These are phyloP conservation scores for Helicoverpa armigera DNA, from an alignment of 1,140 invertebrate genomes.

Conservation along the genomic window DNA sequence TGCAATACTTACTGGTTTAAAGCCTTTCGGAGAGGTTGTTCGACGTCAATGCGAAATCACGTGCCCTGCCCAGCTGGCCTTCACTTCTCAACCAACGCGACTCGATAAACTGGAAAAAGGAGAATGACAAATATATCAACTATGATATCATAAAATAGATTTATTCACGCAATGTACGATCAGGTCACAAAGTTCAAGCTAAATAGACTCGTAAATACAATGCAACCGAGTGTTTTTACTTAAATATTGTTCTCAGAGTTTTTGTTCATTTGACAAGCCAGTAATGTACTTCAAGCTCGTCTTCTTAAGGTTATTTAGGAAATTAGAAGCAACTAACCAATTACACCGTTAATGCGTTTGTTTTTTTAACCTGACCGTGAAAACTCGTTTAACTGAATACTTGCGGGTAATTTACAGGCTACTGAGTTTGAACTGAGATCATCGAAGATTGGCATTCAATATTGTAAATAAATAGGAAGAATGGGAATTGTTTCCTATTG, in stretches of 20 bases:
- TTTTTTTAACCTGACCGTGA: conserved; percentile 33
- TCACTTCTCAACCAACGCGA: conserved; percentile 42
- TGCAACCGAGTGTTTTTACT: neutral
- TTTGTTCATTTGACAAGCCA: conserved; percentile 26
- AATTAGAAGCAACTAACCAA: conserved; percentile 20
- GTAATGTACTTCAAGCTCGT: conserved; percentile 26
- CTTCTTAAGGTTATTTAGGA: conserved; percentile 32
- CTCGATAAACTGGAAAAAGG: neutral
- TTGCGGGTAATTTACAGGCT: neutral
- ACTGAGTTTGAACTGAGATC: neutral
- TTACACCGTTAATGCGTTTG: conserved; percentile 43
- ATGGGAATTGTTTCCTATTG: conserved; percentile 4
- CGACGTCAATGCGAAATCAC: conserved; percentile 76
- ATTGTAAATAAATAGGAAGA: neutral
- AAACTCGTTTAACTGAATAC: conserved; percentile 10
- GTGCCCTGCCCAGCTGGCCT: conserved; percentile 66
- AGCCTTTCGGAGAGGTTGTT: conserved; percentile 65
- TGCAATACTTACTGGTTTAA: conserved; percentile 29
- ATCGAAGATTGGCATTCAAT: conserved; percentile 1
- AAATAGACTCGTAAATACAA: neutral
- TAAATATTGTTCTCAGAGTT: neutral
- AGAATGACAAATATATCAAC: conserved; percentile 39
- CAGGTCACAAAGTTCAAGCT: neutral
- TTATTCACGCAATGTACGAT: neutral
- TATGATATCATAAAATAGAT: neutral